These are phyloP conservation scores for Nesometra sesokonis DNA, from an alignment of 35 echinoderm and acorn worm genomes.

Conservation along the genomic window DNA sequence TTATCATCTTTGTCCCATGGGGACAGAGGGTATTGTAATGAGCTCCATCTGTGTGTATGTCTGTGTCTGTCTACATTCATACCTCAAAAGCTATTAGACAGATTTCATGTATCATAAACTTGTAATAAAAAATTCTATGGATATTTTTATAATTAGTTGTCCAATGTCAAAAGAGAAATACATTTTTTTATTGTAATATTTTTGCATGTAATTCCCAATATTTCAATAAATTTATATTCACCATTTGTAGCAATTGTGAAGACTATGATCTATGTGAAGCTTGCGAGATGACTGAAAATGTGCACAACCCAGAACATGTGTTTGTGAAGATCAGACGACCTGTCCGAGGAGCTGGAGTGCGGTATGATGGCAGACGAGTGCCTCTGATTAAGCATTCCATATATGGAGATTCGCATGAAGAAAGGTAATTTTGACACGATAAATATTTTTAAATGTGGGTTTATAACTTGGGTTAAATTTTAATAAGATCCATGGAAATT, in stretches of 20 bases:
- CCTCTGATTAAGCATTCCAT: slow-evolving; percentile 57
- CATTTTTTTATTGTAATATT: too few species aligned
- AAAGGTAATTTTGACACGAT: neutral
- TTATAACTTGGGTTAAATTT: too few species aligned
- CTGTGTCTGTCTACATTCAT: too few species aligned
- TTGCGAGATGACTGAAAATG: slow-evolving; percentile 40
- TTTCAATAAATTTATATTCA: too few species aligned
- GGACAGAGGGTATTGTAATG: too few species aligned
- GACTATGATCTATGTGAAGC: slow-evolving; percentile 74
- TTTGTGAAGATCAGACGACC: slow-evolving; percentile 82
- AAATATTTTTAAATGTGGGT: too few species aligned
- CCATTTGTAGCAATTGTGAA: slow-evolving; percentile 53
- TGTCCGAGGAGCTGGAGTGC: slow-evolving; percentile 27
- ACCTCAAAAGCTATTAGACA: too few species aligned
- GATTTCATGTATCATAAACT: neutral
- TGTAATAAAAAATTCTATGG: neutral
- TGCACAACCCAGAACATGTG: slow-evolving; percentile 71
- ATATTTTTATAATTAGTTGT: neutral
- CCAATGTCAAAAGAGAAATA: too few species aligned
- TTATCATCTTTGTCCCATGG: too few species aligned
- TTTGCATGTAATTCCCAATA: neutral
- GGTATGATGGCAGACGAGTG: slow-evolving; percentile 33
- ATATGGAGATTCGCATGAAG: slow-evolving; percentile 12
- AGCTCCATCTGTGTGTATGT: too few species aligned
- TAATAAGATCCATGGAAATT: too few species aligned